phyloP scores from a whole-genome alignment of 2,113 vertebrate genomes.

The Lipophrys pholis region DNA sequence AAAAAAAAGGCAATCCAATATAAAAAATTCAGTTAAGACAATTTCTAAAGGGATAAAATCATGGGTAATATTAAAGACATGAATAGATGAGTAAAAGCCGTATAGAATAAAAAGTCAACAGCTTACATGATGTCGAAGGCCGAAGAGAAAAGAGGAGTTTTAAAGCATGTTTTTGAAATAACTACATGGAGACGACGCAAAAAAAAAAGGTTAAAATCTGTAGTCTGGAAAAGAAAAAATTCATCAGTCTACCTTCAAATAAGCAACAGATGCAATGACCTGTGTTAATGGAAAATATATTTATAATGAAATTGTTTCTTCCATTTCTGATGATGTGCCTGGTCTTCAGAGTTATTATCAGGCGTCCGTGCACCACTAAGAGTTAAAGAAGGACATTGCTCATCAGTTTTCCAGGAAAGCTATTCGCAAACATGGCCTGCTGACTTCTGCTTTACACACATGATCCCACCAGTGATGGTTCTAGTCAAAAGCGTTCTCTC shows the following conservation, averaged over 20 bases:
- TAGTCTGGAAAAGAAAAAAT: constrained; percentile 16
- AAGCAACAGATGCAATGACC: constrained; percentile 16
- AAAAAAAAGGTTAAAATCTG: constrained; percentile 1
- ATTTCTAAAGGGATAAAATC: neutral
- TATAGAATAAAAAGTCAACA: no score
- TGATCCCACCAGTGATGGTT: no score
- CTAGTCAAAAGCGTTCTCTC: no score
- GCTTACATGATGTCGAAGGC: no score
- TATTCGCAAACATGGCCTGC: neutral
- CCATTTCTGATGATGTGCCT: constrained; percentile 2
- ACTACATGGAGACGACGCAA: no score
- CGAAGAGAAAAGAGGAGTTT: no score
- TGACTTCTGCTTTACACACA: neutral
- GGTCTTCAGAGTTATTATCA: neutral
- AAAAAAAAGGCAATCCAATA: no score
- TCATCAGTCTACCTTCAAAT: constrained; percentile 13
- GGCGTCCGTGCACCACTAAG: constrained; percentile 4
- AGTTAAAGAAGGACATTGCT: neutral
- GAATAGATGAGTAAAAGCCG: no score
- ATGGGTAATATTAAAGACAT: no score
- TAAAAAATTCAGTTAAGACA: no score
- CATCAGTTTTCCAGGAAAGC: neutral
- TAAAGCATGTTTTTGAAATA: no score
- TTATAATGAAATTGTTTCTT: neutral
- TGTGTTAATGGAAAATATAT: constrained; percentile 4